Base-by-base conservation (phyloP, 53 echinoderm and acorn worm genomes). In the Apostichopus leukothele region DNA sequence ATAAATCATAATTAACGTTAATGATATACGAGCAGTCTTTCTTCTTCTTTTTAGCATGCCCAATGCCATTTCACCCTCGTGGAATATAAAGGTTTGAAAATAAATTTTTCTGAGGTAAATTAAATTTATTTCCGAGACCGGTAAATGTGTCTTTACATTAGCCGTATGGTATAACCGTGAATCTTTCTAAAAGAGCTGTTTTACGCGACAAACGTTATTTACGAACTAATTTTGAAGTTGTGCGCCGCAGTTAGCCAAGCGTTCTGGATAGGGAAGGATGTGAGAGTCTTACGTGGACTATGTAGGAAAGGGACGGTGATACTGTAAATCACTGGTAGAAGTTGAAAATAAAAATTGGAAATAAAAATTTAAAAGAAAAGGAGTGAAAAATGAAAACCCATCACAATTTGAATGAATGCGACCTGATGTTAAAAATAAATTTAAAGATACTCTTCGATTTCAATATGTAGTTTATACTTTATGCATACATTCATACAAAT, bases 41-140 rank as follows among this genome's bases (percentile, higher is more conserved):
- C 54, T 16, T 81, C 54, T 81, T 55, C 1, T 81, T 81, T 55
- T 54, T 81, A 5, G 81, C 55, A 55, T 54, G 59, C 81, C 60
- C 81, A 57, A 81, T 22, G 54, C 81, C 81, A 81, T 59, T 59
- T 19, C 81, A 81, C 60, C 4, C 55, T 18, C 25, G 81, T 81
- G 76, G 59, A 1, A 52, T 52, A 81, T 59, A 81, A 22, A 81
- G 55, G 81, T 18, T 22, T 22, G 21, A 23, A 59, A 59, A 20
- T 55, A 55, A 81, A 81, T 10, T 26, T 39, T 54, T 59, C 22
- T 55, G 59, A 18, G 55, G 81, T 55, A 81, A 81, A 81, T 81
- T 81, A 81, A 81, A 81, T 81, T 81, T 81, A 81, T 81, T 81
- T 81, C 60, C 81, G 55, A 81, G 81, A 81, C 60, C 55, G 55